Conservation (phyloP, 2,113 vertebrate species). For the Dipodomys merriami region DNA sequence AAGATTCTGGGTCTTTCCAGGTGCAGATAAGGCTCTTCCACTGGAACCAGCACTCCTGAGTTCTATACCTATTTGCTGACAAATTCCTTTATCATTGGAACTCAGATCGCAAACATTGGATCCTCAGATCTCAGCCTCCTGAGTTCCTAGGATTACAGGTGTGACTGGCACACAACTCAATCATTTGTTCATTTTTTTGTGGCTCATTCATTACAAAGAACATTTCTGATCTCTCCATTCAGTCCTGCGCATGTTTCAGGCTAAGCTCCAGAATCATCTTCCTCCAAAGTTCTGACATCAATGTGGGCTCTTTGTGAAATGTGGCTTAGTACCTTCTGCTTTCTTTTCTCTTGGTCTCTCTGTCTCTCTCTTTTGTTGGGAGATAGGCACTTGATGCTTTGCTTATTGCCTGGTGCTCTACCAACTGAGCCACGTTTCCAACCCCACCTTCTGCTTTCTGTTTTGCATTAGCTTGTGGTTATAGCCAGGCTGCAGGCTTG, state of each 20-base stretch:
- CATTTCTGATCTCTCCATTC: not conserved
- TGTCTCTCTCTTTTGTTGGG: too few relatives aligned
- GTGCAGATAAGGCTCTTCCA: not conserved
- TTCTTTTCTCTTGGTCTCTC: not conserved
- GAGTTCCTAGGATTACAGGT: too few relatives aligned
- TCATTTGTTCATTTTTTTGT: too few relatives aligned
- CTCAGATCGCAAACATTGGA: too few relatives aligned
- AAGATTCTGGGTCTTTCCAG: not conserved
- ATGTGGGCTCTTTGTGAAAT: not conserved
- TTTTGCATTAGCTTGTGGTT: not conserved
- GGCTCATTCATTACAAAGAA: not conserved
- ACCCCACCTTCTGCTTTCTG: not conserved
- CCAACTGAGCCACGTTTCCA: too few relatives aligned
- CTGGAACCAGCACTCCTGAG: not conserved
- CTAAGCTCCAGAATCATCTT: not conserved
- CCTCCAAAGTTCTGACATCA: not conserved
- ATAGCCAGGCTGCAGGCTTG: not conserved
- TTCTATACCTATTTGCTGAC: not conserved
- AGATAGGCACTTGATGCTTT: too few relatives aligned
- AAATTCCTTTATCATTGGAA: not conserved
- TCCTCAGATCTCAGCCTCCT: too few relatives aligned
- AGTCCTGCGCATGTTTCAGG: not conserved
- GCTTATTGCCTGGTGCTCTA: too few relatives aligned
- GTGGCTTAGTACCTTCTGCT: fast-evolving
- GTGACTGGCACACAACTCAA: too few relatives aligned